phyloP scores from a whole-genome alignment of 2,797 vertebrate species.

The Echiichthys vipera region DNA sequence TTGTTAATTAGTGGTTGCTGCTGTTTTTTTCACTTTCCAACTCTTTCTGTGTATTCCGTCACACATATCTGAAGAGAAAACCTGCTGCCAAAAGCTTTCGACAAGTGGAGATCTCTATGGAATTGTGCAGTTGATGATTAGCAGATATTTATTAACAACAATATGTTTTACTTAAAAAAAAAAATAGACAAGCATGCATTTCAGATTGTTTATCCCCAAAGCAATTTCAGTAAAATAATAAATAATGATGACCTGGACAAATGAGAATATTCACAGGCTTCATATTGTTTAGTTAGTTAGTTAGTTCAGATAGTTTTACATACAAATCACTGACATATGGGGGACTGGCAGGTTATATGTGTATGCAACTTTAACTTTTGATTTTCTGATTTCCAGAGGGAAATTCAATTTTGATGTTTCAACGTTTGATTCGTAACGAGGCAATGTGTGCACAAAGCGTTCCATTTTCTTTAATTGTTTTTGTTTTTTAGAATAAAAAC shows the following conservation, averaged over 20 bases:
- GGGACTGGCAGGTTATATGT: background rate
- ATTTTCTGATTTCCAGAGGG: background rate
- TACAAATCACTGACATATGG: background rate
- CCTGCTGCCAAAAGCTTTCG: background rate
- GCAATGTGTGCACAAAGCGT: no score
- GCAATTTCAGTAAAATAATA: no score
- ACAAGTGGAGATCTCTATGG: background rate
- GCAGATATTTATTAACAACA: background rate
- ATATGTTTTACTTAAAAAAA: background rate
- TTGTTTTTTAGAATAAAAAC: background rate
- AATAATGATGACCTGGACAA: no score
- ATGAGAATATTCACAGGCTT: no score
- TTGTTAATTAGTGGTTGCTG: background rate
- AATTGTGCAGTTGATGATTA: background rate
- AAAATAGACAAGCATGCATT: background rate
- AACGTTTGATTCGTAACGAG: slow-evolving; percentile 6
- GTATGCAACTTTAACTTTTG: background rate
- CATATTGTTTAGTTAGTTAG: no score
- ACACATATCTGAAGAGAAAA: slow-evolving; percentile 1
- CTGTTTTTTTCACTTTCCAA: slow-evolving; percentile 10
- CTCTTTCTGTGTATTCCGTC: slow-evolving; percentile 3
- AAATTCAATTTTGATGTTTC: background rate
- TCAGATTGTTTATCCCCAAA: no score
- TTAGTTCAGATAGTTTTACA: background rate
- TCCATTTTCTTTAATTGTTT: no score